Evolutionary conservation across 2,113 vertebrate species (phyloP).

Genomic region (Rhinoptilus africanus): DNA sequence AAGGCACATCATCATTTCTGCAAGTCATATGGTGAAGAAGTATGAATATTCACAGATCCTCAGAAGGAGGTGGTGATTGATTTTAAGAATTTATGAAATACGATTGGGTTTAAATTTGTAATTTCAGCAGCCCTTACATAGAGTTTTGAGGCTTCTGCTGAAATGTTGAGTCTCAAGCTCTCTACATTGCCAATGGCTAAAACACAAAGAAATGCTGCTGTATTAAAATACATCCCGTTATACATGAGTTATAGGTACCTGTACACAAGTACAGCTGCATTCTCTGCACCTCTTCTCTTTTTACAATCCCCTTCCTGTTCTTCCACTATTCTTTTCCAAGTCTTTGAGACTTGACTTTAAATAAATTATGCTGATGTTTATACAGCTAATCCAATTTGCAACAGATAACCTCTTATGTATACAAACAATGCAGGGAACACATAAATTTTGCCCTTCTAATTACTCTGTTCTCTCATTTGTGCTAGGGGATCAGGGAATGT

Average conservation of each 20-base stretch:
- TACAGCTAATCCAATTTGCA: constrained; percentile 13
- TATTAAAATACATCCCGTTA: background rate
- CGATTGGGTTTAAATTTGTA: background rate
- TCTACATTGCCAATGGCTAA: background rate
- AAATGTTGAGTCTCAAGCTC: background rate
- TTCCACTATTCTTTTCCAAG: background rate
- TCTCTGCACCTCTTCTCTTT: background rate
- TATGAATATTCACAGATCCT: background rate
- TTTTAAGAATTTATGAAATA: background rate
- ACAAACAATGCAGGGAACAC: background rate
- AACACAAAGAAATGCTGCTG: background rate
- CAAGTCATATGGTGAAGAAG: background rate
- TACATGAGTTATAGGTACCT: background rate
- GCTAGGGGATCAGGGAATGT: background rate
- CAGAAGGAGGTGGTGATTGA: background rate
- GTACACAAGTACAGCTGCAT: background rate
- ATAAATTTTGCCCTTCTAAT: background rate
- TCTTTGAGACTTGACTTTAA: background rate
- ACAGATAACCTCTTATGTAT: background rate
- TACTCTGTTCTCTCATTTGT: background rate
- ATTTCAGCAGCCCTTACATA: background rate
- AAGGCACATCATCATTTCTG: background rate
- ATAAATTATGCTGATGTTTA: constrained; percentile 26
- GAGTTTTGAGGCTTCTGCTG: background rate
- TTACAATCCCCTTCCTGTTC: background rate